Conservation (phyloP, 2,888 invertebrate species). For the Sabatieria punctata region DNA sequence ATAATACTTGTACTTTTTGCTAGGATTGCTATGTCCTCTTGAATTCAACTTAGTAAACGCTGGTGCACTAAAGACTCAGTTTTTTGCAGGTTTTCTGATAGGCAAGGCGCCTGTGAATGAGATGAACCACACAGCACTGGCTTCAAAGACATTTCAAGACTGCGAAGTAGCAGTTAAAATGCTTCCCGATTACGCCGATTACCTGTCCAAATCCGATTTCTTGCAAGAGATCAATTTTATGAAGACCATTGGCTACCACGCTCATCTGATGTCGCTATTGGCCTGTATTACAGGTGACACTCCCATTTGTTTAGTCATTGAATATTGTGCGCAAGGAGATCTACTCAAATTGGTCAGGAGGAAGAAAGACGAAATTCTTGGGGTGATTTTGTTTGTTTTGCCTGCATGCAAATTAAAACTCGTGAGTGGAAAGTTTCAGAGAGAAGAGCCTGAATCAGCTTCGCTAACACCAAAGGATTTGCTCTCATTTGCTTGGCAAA, state of each 20-base stretch:
- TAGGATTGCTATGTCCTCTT: too few species aligned
- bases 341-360: conserved; percentile 20
- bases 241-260: conserved; percentile 23
- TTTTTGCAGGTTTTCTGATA: too few species aligned
- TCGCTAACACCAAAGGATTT: conserved; percentile 20
- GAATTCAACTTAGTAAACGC: too few species aligned
- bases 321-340: conserved; percentile 22
- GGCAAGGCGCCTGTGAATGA: neutral
- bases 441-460: too few species aligned
- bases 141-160: conserved; percentile 10
- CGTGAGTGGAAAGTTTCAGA: too few species aligned
- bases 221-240: conserved; percentile 26
- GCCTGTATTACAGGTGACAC: conserved; percentile 18
- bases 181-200: conserved; percentile 23
- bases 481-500: conserved; percentile 23
- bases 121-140: neutral
- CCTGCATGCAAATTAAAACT: neutral
- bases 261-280: conserved; percentile 22
- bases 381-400: conserved; percentile 6
- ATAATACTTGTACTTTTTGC: too few species aligned
- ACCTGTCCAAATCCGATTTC: conserved; percentile 21
- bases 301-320: conserved; percentile 19
- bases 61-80: too few species aligned
- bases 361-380: conserved; percentile 10
- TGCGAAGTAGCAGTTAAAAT: conserved; percentile 22